Evolutionary conservation across 2,888 invertebrate species (phyloP), one percentile per base, ranked within the genome.

Genomic region (Tetragonula carbonaria): DNA sequence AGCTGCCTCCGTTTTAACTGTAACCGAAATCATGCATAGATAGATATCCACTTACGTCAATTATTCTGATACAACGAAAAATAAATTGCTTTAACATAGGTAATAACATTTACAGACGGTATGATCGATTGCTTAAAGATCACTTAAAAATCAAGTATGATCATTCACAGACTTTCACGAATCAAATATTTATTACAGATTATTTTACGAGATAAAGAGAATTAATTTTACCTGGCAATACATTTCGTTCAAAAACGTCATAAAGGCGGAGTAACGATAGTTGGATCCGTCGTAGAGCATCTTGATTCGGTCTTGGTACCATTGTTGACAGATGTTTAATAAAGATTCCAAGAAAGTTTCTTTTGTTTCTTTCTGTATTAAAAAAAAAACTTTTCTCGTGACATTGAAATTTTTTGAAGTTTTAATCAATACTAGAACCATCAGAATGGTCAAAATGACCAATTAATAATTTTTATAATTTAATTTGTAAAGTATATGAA

Each of bases 181-280:
- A 3, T 67, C 51, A 23, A 63, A 8, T 5, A 4, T 51, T 11
- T 21, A 8, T n/a, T 2, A 11, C 16, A 18, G 8, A 14, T 59
- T n/a, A 16, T 33, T 63, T 70, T 53, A 50, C 21, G 5, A 33
- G 5, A 11, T 1, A 55, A 76, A 51, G 51, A 80, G 50, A 28
- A n/a, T 18, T 59, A 14, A 14, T 66, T 90, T 78, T 90, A 95
- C 95, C 95, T 95, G 97, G 94, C 97, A 97, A 95, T 98, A 98
- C 97, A 98, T 97, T 96, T 98, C 98, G 91, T 98, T 97, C 87
- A 98, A 96, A 95, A 98, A 98, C 94, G 97, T 97, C 96, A 98
- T 98, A 95, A 98, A 98, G 88, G 98, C 97, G 92, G 93, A 93
- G 82, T 94, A 93, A 79, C 92, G 92, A 82, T 90, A 92, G 59